These are phyloP conservation scores for Athripsodes cinereus DNA, from an alignment of 2,888 invertebrate species.

Conservation along the genomic window DNA sequence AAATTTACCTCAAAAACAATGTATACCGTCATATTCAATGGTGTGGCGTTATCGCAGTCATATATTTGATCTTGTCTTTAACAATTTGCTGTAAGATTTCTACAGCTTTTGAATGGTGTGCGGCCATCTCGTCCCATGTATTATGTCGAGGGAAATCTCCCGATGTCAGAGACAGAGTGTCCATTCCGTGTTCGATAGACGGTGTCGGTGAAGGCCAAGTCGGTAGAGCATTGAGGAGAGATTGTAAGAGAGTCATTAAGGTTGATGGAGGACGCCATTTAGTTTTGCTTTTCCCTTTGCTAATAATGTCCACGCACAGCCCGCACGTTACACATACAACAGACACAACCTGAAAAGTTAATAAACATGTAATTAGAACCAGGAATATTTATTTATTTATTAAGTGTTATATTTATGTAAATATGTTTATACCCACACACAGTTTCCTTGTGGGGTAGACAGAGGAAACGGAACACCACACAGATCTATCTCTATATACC, in stretches of 20 bases:
- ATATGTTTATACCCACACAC: too few relatives aligned
- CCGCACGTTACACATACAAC: slow-evolving; percentile 10
- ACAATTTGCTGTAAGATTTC: slow-evolving; percentile 5
- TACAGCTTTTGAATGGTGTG: slow-evolving; percentile 3
- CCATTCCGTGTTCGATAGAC: not conserved
- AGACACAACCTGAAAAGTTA: slow-evolving; percentile 14
- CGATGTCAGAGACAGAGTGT: not conserved
- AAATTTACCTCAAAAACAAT: too few relatives aligned
- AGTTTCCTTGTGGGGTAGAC: too few relatives aligned
- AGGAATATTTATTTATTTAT: too few relatives aligned
- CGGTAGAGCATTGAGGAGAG: not conserved
- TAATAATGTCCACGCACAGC: not conserved
- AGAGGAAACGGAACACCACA: not conserved
- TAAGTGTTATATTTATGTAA: too few relatives aligned
- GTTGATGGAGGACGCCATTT: not conserved
- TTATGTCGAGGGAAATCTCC: not conserved
- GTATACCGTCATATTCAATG: too few relatives aligned
- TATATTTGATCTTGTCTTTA: slow-evolving; percentile 15
- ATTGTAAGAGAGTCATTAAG: not conserved
- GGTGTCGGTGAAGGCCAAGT: slow-evolving; percentile 3
- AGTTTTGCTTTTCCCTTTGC: not conserved
- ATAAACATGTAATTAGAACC: not conserved
- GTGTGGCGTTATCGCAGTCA: not conserved
- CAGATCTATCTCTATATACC: too few relatives aligned
- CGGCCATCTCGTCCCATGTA: not conserved